Percentiles rank a stretch among this genome's conserved stretches.
These are phyloP conservation scores for Margaritifera margaritifera DNA, from an alignment of 2,888 invertebrate species.

Conservation along the genomic window DNA sequence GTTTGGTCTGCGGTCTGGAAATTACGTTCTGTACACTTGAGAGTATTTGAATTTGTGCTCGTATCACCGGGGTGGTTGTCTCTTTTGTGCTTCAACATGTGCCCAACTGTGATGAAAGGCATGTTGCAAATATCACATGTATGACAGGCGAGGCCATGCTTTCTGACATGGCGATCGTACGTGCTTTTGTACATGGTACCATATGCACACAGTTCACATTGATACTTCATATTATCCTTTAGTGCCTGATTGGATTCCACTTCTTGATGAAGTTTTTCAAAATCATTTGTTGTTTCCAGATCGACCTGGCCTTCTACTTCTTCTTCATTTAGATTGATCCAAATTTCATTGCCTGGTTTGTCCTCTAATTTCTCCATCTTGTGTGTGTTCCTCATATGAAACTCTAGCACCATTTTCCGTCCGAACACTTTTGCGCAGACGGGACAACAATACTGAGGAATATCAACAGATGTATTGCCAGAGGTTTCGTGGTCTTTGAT, in stretches of 20 bases:
- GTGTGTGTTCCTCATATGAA: conserved; percentile 25
- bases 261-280: too few species aligned
- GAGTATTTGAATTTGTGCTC: too few species aligned
- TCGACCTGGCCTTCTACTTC: too few species aligned
- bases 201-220: conserved; percentile 30
- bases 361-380: conserved; percentile 12
- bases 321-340: too few species aligned
- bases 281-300: too few species aligned
- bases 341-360: neutral
- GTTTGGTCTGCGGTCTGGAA: conserved; percentile 6
- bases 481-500: neutral
- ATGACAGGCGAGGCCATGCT: conserved; percentile 29
- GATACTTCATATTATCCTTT: conserved; percentile 10
- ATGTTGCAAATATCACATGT: conserved; percentile 26
- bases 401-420: conserved; percentile 23
- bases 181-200: conserved; percentile 32
- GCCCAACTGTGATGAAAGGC: conserved; percentile 31
- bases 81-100: conserved; percentile 23
- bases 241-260: too few species aligned
- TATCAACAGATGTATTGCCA: neutral
- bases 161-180: conserved; percentile 28
- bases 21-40: conserved; percentile 9
- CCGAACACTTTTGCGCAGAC: conserved; percentile 26
- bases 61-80: conserved; percentile 19
- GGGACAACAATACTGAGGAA: conserved; percentile 14